Percentiles rank a stretch among this genome's conserved stretches.
Conservation (phyloP, 2,888 invertebrate genomes). For the Macaria liturata region DNA sequence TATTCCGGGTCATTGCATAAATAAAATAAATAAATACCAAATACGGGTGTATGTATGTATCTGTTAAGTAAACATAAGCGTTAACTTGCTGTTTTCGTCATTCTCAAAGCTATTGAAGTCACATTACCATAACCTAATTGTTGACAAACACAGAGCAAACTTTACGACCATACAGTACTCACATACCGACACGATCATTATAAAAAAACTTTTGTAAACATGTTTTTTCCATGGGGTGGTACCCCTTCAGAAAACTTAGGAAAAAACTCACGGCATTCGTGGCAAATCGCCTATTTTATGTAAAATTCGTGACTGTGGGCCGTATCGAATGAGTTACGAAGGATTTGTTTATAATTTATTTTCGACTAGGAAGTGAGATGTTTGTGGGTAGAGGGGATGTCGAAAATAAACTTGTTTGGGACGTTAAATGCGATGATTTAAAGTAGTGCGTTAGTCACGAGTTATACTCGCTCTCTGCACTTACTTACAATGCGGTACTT, state of each 20-base stretch:
- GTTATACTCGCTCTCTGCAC: conserved; percentile 22
- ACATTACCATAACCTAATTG: conserved; percentile 45
- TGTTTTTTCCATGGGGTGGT: conserved; percentile 69
- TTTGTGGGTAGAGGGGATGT: conserved; percentile 48
- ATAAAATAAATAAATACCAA: too few relatives aligned
- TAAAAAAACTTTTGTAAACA: conserved; percentile 76
- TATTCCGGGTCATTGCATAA: too few relatives aligned
- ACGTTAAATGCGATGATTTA: conserved; percentile 59
- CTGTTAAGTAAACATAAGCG: too few relatives aligned
- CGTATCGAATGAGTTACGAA: conserved; percentile 81
- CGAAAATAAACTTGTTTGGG: conserved; percentile 59
- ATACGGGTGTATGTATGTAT: too few relatives aligned
- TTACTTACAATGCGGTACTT: conserved; percentile 26
- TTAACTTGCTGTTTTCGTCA: conserved; percentile 2
- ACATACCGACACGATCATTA: conserved; percentile 33
- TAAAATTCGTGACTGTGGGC: conserved; percentile 81
- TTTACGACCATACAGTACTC: conserved; percentile 55
- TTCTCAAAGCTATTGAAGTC: conserved; percentile 2
- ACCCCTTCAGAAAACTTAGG: conserved; percentile 58
- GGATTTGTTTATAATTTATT: conserved; percentile 75
- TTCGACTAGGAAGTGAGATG: conserved; percentile 54
- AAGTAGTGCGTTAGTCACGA: conserved; percentile 55
- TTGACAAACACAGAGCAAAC: conserved; percentile 62
- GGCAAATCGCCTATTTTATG: conserved; percentile 81
- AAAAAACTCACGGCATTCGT: conserved; percentile 73